A percentile compares a stretch with the other conserved stretches of the same genome.
These are phyloP conservation scores for Styela plicata DNA, from an alignment of 23 tunicate species.

Conservation along the genomic window DNA sequence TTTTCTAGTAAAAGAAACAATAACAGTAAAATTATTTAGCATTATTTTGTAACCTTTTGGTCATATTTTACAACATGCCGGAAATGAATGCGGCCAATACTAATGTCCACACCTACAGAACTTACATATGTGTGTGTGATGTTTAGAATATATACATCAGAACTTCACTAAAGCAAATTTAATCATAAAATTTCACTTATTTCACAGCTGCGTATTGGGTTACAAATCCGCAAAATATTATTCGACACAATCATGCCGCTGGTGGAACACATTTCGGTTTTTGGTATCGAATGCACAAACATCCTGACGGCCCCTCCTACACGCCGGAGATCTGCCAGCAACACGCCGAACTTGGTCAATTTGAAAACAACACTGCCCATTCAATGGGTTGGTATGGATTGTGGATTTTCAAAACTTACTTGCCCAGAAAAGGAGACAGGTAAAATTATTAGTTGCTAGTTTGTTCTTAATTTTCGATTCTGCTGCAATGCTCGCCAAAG, in stretches of 20 bases:
- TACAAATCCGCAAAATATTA: slow-evolving; percentile 84
- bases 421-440: slow-evolving; percentile 14
- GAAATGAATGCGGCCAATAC: no score
- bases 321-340: slow-evolving; percentile 62
- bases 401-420: slow-evolving; percentile 78
- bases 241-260: slow-evolving; percentile 93
- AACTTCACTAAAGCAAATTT: slow-evolving; percentile 8
- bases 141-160: no score
- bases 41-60: no score
- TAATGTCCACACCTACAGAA: no score
- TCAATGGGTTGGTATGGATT: slow-evolving; percentile 96
- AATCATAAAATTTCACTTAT: neutral
- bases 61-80: no score
- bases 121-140: no score
- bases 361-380: slow-evolving; percentile 90
- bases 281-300: slow-evolving; percentile 94
- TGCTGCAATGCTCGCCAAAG: no score
- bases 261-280: slow-evolving; percentile 98
- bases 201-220: slow-evolving; percentile 91
- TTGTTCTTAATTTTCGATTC: no score
- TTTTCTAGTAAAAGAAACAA: no score
- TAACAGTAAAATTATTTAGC: no score
- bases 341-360: slow-evolving; percentile 69
- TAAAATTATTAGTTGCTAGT: no score
- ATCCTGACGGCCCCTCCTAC: slow-evolving; percentile 96